phyloP scores from a whole-genome alignment of 2,888 invertebrate species.

The Ormyrus thymus region DNA sequence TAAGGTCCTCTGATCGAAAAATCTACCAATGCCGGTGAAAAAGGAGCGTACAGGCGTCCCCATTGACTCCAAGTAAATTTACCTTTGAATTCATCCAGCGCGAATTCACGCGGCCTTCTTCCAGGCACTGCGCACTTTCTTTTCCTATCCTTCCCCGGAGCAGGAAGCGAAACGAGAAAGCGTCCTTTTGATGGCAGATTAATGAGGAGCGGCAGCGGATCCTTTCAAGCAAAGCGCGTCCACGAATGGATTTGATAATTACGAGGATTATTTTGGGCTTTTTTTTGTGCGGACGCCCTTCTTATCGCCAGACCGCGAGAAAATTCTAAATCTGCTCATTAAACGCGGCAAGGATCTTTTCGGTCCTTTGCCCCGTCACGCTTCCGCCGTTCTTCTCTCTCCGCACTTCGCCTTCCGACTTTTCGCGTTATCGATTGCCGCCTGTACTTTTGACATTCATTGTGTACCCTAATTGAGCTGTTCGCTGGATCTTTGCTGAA shows the following conservation, averaged over 20 bases:
- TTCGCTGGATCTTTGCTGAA: conserved; percentile 57
- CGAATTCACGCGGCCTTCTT: conserved; percentile 7
- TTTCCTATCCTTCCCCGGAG: background rate
- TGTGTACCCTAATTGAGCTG: conserved; percentile 63
- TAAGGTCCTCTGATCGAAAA: conserved; percentile 4
- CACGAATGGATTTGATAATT: conserved; percentile 73
- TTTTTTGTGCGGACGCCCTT: conserved; percentile 55
- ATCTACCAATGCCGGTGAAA: background rate
- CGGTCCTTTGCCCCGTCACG: conserved; percentile 9
- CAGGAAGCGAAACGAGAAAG: conserved; percentile 3
- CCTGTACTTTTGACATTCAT: conserved; percentile 57
- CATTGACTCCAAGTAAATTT: conserved; percentile 23
- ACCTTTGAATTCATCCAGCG: conserved; percentile 19
- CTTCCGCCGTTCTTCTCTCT: conserved; percentile 3
- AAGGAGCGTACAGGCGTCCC: background rate
- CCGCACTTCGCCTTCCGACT: background rate
- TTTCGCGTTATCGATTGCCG: conserved; percentile 44
- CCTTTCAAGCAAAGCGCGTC: conserved; percentile 69
- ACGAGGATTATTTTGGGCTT: conserved; percentile 72
- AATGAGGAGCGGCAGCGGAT: conserved; percentile 71
- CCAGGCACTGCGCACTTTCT: background rate
- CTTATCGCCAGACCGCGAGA: conserved; percentile 74
- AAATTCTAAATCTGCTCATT: conserved; percentile 72
- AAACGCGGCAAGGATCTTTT: conserved; percentile 58
- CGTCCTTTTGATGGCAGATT: conserved; percentile 61